phyloP scores from a whole-genome alignment of 2,888 invertebrate genomes.

The Meghimatium bilineatum region DNA sequence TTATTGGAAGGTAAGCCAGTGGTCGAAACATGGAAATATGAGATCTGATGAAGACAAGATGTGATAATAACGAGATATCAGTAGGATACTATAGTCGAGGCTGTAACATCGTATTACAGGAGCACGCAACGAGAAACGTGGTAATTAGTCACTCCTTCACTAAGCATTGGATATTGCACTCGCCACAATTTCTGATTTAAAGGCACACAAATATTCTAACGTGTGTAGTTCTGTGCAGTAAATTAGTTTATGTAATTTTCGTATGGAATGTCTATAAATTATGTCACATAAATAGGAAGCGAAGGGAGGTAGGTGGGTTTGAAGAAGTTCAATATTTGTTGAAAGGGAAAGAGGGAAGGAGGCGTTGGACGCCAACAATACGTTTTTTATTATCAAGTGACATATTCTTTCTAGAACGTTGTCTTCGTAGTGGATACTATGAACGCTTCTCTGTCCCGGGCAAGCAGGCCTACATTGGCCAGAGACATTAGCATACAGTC shows the following conservation, averaged over 20 bases:
- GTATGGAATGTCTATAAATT: too few relatives aligned
- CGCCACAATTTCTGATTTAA: background rate
- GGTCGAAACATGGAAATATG: background rate
- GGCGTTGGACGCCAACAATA: too few relatives aligned
- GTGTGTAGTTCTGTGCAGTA: background rate
- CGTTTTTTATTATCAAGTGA: too few relatives aligned
- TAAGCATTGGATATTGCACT: background rate
- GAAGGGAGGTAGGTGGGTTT: too few relatives aligned
- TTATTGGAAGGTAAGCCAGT: background rate
- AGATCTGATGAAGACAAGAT: constrained; percentile 18
- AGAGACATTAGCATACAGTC: too few relatives aligned
- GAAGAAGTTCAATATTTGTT: too few relatives aligned
- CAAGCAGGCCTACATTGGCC: too few relatives aligned
- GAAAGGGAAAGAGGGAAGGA: too few relatives aligned
- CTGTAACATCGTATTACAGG: background rate
- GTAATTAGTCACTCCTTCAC: constrained; percentile 7
- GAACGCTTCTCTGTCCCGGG: too few relatives aligned
- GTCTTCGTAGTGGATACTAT: too few relatives aligned
- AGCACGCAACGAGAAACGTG: background rate
- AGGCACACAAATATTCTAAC: background rate
- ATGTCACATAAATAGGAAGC: too few relatives aligned
- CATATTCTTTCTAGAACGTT: too few relatives aligned
- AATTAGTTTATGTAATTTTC: background rate
- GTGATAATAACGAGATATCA: background rate
- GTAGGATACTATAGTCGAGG: background rate